phyloP scores from a whole-genome alignment of 2,888 invertebrate genomes.

The Diploptera punctata region DNA sequence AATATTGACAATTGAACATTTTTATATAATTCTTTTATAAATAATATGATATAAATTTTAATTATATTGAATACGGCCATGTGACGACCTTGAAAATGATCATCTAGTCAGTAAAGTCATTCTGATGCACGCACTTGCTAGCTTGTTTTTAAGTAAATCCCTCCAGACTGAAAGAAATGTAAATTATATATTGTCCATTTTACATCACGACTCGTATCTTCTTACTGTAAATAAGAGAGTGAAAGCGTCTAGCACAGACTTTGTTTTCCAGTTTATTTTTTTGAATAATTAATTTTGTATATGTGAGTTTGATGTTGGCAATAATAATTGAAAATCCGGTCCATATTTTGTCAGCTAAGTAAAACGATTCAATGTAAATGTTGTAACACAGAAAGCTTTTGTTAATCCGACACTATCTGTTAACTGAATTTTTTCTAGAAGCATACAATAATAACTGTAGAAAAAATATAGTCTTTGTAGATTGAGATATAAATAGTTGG shows the following conservation, averaged over 20 bases:
- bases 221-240: slow-evolving; percentile 38
- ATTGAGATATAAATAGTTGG: slow-evolving; percentile 5
- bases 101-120: slow-evolving; percentile 38
- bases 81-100: background rate
- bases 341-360: slow-evolving; percentile 41
- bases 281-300: slow-evolving; percentile 33
- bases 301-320: slow-evolving; percentile 44
- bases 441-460: slow-evolving; percentile 15
- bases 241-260: slow-evolving; percentile 31
- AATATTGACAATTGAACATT: no score
- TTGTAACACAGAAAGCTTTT: slow-evolving; percentile 13
- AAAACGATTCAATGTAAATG: slow-evolving; percentile 10
- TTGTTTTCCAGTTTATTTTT: slow-evolving; percentile 30
- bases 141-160: slow-evolving; percentile 40
- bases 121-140: slow-evolving; percentile 26
- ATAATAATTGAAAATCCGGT: slow-evolving; percentile 43
- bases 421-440: slow-evolving; percentile 14
- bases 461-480: slow-evolving; percentile 3
- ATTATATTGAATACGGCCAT: no score
- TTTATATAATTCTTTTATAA: no score
- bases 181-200: slow-evolving; percentile 38
- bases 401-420: slow-evolving; percentile 11
- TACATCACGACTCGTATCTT: slow-evolving; percentile 30
- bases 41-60: no score
- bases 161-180: slow-evolving; percentile 41